Percentiles rank a stretch among this genome's conserved stretches.
Conservation (phyloP, 2,888 invertebrate species). For the Lomographa bimaculata region DNA sequence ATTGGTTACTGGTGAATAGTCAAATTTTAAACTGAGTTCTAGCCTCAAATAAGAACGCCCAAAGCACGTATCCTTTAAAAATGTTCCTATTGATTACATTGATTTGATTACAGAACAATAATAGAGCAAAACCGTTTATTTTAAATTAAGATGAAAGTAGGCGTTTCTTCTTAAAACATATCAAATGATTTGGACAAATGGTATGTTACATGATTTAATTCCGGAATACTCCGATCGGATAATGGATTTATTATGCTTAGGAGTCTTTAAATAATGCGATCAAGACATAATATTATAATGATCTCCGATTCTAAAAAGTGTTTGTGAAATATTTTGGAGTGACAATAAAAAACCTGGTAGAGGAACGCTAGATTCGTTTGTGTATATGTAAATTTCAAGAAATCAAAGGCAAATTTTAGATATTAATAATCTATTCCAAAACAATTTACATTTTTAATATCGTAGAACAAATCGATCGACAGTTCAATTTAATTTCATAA, state of each 20-base stretch:
- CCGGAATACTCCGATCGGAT: constrained; percentile 32
- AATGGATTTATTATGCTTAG: constrained; percentile 46
- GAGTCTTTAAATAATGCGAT: constrained; percentile 36
- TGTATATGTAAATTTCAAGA: constrained; percentile 37
- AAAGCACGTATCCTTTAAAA: constrained; percentile 8
- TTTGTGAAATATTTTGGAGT: constrained; percentile 43
- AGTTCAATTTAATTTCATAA: constrained; percentile 32
- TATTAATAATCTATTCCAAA: constrained; percentile 16
- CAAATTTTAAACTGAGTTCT: neutral
- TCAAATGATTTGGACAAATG: constrained; percentile 58
- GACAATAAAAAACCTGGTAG: constrained; percentile 64
- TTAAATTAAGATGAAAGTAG: constrained; percentile 28
- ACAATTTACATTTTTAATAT: constrained; percentile 12
- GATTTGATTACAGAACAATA: constrained; percentile 53
- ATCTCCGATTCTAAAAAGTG: constrained; percentile 32
- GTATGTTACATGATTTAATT: constrained; percentile 38
- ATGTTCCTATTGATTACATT: constrained; percentile 47
- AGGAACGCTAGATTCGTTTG: constrained; percentile 49
- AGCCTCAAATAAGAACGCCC: neutral
- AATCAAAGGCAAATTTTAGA: constrained; percentile 1
- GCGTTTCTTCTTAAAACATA: constrained; percentile 68
- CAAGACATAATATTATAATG: constrained; percentile 27
- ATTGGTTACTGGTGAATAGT: no score
- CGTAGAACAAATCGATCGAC: constrained; percentile 32
- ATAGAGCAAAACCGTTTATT: constrained; percentile 57